Conservation (phyloP, 2,797 vertebrate species). For the Trichosurus vulpecula region DNA sequence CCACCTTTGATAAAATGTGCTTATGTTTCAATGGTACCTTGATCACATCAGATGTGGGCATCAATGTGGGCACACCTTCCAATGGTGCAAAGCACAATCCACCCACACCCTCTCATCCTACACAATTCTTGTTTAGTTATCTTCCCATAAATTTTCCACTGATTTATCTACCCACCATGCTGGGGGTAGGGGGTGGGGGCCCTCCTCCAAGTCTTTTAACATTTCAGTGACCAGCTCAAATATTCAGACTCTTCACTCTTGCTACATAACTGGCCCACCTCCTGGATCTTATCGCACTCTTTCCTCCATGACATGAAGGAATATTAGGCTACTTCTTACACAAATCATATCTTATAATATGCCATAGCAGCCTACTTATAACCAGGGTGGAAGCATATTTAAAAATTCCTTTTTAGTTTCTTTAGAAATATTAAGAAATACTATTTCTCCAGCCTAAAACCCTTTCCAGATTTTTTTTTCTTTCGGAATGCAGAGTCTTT, state of each 20-base stretch:
- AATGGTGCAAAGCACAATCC: neutral
- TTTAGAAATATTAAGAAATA: neutral
- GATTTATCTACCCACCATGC: neutral
- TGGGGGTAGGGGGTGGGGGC: neutral
- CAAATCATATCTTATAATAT: neutral
- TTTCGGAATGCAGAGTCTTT: no score
- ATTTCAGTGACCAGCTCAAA: neutral
- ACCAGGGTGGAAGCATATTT: neutral
- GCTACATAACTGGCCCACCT: neutral
- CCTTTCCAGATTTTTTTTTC: neutral
- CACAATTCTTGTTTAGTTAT: neutral
- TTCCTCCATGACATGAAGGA: neutral
- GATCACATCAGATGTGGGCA: neutral
- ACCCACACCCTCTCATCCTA: neutral
- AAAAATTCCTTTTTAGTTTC: neutral
- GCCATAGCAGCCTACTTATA: neutral
- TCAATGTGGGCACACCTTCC: neutral
- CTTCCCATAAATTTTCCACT: neutral
- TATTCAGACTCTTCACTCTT: neutral
- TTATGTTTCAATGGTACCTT: constrained; percentile 32
- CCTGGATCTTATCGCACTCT: neutral
- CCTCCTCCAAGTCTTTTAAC: no score
- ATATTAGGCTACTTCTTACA: neutral
- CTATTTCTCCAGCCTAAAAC: neutral
- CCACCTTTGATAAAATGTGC: constrained; percentile 21